A percentile compares a stretch with the other conserved stretches of the same genome.
phyloP scores from a whole-genome alignment of 2,888 invertebrate species.

The Pristionchus japonicus region DNA sequence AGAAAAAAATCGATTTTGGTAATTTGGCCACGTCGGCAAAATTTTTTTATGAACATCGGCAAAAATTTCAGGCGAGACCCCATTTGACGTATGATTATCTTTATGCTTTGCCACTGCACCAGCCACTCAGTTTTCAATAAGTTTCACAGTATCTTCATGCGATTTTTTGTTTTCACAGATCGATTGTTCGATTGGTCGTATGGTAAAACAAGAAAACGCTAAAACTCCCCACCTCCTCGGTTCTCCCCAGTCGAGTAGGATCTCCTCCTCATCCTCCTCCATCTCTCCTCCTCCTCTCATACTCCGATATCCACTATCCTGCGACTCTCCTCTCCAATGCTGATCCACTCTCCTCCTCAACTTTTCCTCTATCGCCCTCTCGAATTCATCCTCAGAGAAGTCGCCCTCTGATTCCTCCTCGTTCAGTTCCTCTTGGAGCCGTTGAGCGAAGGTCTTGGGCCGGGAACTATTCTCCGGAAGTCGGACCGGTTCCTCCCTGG shows the following conservation, averaged over 20 bases:
- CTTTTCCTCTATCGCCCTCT: not conserved
- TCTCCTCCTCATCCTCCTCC: slow-evolving; percentile 32
- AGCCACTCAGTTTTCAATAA: not conserved
- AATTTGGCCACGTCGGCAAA: too few relatives aligned
- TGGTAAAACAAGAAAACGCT: not conserved
- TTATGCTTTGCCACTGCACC: not conserved
- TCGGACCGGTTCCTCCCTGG: not conserved
- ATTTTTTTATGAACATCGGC: too few relatives aligned
- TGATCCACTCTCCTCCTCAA: not conserved
- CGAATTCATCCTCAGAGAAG: slow-evolving; percentile 47
- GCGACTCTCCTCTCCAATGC: not conserved
- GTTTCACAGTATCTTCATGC: not conserved
- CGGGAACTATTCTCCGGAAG: not conserved
- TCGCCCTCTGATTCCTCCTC: slow-evolving; percentile 44
- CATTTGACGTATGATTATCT: not conserved
- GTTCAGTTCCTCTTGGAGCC: slow-evolving; percentile 37
- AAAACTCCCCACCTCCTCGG: not conserved
- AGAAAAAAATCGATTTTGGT: too few relatives aligned
- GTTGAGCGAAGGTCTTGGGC: slow-evolving; percentile 3
- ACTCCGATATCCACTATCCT: slow-evolving; percentile 37
- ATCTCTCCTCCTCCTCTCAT: not conserved
- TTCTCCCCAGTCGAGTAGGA: slow-evolving; percentile 42
- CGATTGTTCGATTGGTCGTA: not conserved
- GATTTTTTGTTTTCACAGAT: not conserved
- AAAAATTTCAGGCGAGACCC: too few relatives aligned